Evolutionary conservation across 2,797 vertebrate genomes (phyloP), one percentile per base, ranked within the genome.

Genomic region (Petrocephalus schoutedeni): DNA sequence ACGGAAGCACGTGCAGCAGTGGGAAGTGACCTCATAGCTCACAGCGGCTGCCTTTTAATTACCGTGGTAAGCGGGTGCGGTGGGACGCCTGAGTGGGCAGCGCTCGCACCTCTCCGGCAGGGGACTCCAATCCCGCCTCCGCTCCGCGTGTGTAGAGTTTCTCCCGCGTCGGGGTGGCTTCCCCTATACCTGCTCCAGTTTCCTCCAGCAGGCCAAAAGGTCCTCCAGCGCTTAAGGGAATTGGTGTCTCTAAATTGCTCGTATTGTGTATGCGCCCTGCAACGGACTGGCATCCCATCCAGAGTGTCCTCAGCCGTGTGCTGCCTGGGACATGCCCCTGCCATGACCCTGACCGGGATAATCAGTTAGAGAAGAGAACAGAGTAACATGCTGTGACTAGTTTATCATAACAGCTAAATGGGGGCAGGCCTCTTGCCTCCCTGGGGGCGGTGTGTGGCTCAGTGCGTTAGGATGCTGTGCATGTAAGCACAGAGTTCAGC

Each of bases 241-340:
- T 41, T 45, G 14, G 71, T 8, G 16, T 77, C 36, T 45, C 36
- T 77, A 77, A 77, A 45, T 45, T 16, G 16, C 32, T 5, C 16
- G 28, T 14, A 45, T 86, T 74, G 21, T 36, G 71, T 71, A 28
- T 85, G 61, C 57, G 32, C 14, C n/a, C n/a, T 83, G 41, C 45
- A 21, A 21, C 51, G 77, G 19, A 41, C 77, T 82, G 77, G 41
- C 36, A 21, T 74, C 54, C 85, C 36, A 28, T 85, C 4, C 19
- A 21, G 3, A 16, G 8, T 23, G n/a, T 59, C 32, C 12, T 74
- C 53, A 80, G 12, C 21, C 9, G 0, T 77, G 57, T 87, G 93
- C 92, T 94, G 92, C 91, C 92, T 94, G 93, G 90, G 12, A 74
- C 16, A 36, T 10, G 14, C 67, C 67, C 67, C 59, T 28, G 14